These are phyloP conservation scores for Nasonia oneida DNA, from an alignment of 2,888 invertebrate genomes.

Conservation along the genomic window DNA sequence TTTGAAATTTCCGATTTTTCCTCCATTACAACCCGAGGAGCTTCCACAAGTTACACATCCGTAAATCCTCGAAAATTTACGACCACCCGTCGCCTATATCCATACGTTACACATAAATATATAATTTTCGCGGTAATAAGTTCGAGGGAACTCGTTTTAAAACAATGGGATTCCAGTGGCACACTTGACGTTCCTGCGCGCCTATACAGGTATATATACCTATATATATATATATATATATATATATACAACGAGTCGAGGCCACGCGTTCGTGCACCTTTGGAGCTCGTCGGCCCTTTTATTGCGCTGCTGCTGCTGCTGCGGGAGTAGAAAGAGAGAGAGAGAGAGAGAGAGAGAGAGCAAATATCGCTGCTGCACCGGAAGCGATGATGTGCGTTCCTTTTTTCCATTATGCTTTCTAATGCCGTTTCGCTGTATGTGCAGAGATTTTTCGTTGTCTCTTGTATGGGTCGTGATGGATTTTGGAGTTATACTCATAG, in stretches of 20 bases:
- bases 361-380: slow-evolving; percentile 41
- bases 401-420: slow-evolving; percentile 18
- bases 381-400: background rate
- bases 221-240: background rate
- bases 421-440: slow-evolving; percentile 28
- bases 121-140: background rate
- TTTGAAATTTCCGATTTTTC: background rate
- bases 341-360: background rate
- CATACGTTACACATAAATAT: background rate
- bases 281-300: slow-evolving; percentile 32
- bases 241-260: slow-evolving; percentile 1
- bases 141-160: slow-evolving; percentile 9
- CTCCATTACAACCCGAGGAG: background rate
- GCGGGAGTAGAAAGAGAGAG: too few species aligned
- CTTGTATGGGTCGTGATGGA: background rate
- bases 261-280: slow-evolving; percentile 48
- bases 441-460: too few species aligned
- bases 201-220: background rate
- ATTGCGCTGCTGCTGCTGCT: slow-evolving; percentile 21
- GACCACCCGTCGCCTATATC: background rate
- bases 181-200: background rate
- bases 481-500: background rate
- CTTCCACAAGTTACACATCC: background rate
- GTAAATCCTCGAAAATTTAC: background rate
- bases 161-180: slow-evolving; percentile 28